These are phyloP conservation scores for Drosophila sucinea DNA, from an alignment of 1,140 invertebrate genomes.

Conservation along the genomic window DNA sequence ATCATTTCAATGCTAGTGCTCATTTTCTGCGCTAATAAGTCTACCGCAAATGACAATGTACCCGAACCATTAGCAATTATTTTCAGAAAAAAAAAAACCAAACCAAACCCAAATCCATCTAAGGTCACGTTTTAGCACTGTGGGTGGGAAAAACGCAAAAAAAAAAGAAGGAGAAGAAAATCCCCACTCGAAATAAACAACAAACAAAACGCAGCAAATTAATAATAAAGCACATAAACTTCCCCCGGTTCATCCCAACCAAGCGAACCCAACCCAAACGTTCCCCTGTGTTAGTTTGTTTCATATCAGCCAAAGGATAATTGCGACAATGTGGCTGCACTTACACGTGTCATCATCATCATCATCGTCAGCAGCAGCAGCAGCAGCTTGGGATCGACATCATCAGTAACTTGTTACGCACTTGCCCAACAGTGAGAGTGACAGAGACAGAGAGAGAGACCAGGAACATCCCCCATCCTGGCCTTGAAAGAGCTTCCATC, in stretches of 20 bases:
- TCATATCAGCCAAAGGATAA: conserved; percentile 56
- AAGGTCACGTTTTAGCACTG: conserved; percentile 78
- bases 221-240: conserved; percentile 42
- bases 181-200: conserved; percentile 69
- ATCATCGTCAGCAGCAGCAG: conserved; percentile 32
- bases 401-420: conserved; percentile 52
- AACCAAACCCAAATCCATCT: conserved; percentile 23
- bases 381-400: conserved; percentile 27
- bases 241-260: neutral
- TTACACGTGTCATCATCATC: conserved; percentile 77
- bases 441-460: too few species aligned
- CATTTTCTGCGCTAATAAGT: conserved; percentile 71
- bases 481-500: conserved; percentile 11
- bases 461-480: conserved; percentile 17
- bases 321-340: conserved; percentile 80
- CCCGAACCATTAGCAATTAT: conserved; percentile 63
- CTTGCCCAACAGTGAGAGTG: conserved; percentile 42
- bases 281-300: conserved; percentile 11
- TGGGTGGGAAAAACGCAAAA: conserved; percentile 63
- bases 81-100: conserved; percentile 31
- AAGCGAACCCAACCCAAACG: neutral
- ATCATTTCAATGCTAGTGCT: conserved; percentile 28
- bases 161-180: conserved; percentile 3
- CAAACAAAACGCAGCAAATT: conserved; percentile 74
- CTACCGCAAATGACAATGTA: conserved; percentile 18